Conservation (phyloP, 2,113 vertebrate genomes). For the Leucoraja erinaceus region DNA sequence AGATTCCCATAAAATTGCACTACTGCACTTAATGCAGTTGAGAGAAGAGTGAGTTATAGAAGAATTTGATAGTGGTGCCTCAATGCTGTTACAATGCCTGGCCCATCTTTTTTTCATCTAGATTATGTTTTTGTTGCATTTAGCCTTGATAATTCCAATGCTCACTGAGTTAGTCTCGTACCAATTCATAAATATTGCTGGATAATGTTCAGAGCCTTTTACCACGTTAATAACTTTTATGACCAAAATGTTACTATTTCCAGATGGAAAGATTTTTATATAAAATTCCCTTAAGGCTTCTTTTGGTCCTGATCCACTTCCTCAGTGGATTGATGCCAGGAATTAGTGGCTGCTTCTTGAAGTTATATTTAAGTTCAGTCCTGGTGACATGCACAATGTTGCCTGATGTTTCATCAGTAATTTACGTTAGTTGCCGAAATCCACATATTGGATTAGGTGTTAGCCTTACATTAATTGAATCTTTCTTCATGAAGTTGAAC, state of each 20-base stretch:
- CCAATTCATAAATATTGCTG: background rate
- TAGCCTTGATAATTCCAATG: background rate
- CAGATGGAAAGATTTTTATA: background rate
- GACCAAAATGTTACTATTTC: no score
- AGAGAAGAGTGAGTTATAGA: background rate
- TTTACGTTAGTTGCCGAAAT: background rate
- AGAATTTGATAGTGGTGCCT: background rate
- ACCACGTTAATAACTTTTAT: no score
- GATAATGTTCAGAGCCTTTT: background rate
- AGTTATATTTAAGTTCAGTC: background rate
- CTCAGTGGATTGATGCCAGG: background rate
- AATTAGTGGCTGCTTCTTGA: background rate
- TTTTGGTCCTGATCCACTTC: background rate
- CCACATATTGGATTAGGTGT: background rate
- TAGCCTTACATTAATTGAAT: background rate
- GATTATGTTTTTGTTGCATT: background rate
- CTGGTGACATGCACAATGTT: background rate
- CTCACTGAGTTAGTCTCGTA: background rate
- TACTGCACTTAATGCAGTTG: background rate
- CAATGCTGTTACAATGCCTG: background rate
- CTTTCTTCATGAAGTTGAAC: background rate
- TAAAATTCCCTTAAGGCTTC: background rate
- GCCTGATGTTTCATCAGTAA: background rate
- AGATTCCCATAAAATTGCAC: no score
- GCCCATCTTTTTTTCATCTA: no score